Base-by-base conservation (phyloP, 2,888 invertebrate species). In the Sinelater perroti region DNA sequence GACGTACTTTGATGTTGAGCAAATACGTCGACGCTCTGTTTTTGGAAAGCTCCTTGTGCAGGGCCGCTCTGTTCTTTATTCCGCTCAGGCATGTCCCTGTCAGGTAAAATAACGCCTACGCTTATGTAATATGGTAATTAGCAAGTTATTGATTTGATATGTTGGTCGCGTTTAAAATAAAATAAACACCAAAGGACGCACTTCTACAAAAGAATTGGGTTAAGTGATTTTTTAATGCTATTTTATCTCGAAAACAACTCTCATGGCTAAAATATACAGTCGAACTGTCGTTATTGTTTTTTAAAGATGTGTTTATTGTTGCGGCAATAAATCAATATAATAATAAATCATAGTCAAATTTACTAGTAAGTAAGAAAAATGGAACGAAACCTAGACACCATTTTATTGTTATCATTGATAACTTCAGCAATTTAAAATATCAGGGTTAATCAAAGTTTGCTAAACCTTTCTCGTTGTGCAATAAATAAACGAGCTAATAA, bases 81-180 rank as follows among this genome's bases (percentile, higher is more conserved):
- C 51, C 8, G 21, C 24, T 47, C 56, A 36, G 20, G 44, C 44
- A 13, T 45, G 56, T 44, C 56, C 56, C 45, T 44, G 56, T 56
- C 33, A 33, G 11, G 17, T 50, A 26, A 6, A 31, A 21, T 50
- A 47, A 38, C 56, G 28, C 50, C 50, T 33, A 35, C 50, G 20
- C 17, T 35, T 21, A 47, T 30, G 47, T 54, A 46, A 56, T 35
- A 47, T 45, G 53, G 46, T 38, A 38, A 56, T 50, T 42, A 56
- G 33, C 16, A 56, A 21, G 13, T 31, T 52, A 52, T 52, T 24
- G 42, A 52, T 52, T 44, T 24, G 20, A 17, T 44, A 40, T 42
- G 30, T 24, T 28, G 11, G 20, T 31, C 36, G 11, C n/a, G 13
- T 42, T 42, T 14, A 30, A 52, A 33, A 20, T 24, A 51, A 51